These are phyloP conservation scores for Rotaria socialis DNA, from an alignment of 2,888 invertebrate genomes.

Conservation along the genomic window DNA sequence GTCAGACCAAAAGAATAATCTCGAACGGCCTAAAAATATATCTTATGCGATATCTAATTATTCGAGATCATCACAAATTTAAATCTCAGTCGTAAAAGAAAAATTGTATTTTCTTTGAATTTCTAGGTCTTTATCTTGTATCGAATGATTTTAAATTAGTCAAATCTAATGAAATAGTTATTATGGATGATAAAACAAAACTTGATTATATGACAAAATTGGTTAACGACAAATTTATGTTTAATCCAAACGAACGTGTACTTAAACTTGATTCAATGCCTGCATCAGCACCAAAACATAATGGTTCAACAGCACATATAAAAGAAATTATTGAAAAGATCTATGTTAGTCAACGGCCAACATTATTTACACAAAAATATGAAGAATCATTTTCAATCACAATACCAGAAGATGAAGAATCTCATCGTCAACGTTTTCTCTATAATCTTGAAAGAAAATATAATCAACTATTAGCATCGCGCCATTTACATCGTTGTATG, in stretches of 20 bases:
- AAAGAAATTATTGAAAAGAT: conserved; percentile 46
- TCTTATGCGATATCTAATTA: too few relatives aligned
- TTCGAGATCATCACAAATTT: too few relatives aligned
- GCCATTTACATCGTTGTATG: conserved; percentile 45
- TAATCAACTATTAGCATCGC: conserved; percentile 43
- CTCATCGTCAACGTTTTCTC: conserved; percentile 43
- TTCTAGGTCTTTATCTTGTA: conserved; percentile 41
- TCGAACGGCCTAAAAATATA: too few relatives aligned
- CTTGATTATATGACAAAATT: conserved; percentile 45
- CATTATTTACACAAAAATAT: conserved; percentile 45
- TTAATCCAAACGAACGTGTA: conserved; percentile 44
- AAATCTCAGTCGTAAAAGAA: too few relatives aligned
- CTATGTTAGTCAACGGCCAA: conserved; percentile 43
- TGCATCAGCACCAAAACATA: background rate
- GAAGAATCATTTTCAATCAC: conserved; percentile 44
- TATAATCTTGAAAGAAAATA: conserved; percentile 44
- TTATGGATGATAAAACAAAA: conserved; percentile 43
- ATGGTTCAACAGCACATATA: background rate
- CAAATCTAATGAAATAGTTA: conserved; percentile 42
- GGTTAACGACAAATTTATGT: conserved; percentile 42
- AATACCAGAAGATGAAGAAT: conserved; percentile 45
- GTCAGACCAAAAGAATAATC: too few relatives aligned
- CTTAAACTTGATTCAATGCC: conserved; percentile 37
- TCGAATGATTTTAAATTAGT: conserved; percentile 45
- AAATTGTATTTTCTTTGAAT: background rate